Conservation (phyloP, 2,113 vertebrate species). For the Leptodactylus fuscus region DNA sequence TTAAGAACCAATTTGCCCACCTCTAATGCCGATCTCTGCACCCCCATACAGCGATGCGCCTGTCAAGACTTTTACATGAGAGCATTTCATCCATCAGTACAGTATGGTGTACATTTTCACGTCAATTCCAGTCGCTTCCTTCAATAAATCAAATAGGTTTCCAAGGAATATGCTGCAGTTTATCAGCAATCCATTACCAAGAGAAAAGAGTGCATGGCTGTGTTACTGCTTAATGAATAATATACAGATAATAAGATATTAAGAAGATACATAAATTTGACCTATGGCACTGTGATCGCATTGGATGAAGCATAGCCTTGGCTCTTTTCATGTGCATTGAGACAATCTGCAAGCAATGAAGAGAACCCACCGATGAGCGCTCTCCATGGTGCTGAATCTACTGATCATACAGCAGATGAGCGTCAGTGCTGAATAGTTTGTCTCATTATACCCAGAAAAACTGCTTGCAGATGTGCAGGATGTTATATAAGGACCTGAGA, state of each 20-base stretch:
- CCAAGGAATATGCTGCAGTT: not conserved
- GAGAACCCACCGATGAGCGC: not conserved
- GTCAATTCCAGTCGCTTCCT: not conserved
- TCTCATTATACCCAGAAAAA: constrained; percentile 8
- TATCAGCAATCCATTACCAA: not conserved
- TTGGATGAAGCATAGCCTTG: not conserved
- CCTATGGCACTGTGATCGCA: not conserved
- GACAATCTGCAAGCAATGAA: not conserved
- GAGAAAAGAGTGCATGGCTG: too few relatives aligned
- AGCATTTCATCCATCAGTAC: not conserved
- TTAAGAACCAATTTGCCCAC: too few relatives aligned
- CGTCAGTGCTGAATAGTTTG: not conserved
- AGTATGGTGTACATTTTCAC: not conserved
- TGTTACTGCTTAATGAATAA: not conserved
- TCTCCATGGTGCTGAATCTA: constrained; percentile 23
- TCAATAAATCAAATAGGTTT: not conserved
- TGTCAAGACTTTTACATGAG: too few relatives aligned
- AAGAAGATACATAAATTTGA: not conserved
- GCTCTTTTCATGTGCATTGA: not conserved
- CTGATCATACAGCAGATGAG: constrained; percentile 1
- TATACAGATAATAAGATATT: not conserved
- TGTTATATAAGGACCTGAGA: constrained; percentile 21
- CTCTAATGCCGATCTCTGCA: too few relatives aligned
- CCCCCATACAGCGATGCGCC: too few relatives aligned
- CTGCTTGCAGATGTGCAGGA: constrained; percentile 40